Conservation (phyloP, 1,140 invertebrate genomes). For the Cataglyphis hispanica region DNA sequence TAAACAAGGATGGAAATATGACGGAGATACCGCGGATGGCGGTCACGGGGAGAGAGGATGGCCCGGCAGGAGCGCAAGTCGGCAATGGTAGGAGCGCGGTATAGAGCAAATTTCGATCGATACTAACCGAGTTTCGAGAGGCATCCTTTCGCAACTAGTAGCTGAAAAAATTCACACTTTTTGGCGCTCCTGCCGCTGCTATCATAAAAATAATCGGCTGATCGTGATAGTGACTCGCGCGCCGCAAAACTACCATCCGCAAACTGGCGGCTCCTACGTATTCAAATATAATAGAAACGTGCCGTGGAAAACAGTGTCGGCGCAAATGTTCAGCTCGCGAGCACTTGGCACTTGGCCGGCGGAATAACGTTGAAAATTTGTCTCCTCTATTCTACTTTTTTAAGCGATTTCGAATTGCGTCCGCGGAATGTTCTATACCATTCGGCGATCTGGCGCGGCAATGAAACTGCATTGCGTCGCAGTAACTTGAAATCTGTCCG, state of each 20-base stretch:
- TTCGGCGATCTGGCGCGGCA: conserved; percentile 29
- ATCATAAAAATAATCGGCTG: conserved; percentile 65
- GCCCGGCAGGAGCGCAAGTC: conserved; percentile 49
- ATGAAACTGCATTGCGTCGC: conserved; percentile 18
- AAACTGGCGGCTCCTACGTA: conserved; percentile 36
- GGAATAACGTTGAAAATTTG: conserved; percentile 51
- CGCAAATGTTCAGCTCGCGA: conserved; percentile 38
- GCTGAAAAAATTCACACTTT: conserved; percentile 62
- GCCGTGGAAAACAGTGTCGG: conserved; percentile 4
- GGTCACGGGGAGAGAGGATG: conserved; percentile 3
- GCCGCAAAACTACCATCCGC: conserved; percentile 13
- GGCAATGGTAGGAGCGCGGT: conserved; percentile 37
- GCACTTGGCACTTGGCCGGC: conserved; percentile 24
- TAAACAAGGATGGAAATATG: conserved; percentile 74
- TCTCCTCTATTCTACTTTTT: conserved; percentile 33
- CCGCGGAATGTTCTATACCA: conserved; percentile 35
- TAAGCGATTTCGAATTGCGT: conserved; percentile 46
- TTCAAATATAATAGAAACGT: conserved; percentile 52
- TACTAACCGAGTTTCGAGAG: conserved; percentile 63
- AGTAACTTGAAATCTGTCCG: conserved; percentile 54
- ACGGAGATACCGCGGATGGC: conserved; percentile 61
- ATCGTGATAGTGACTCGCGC: conserved; percentile 44
- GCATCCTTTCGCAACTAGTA: not conserved
- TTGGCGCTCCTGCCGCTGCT: conserved; percentile 33
- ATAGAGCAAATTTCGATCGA: conserved; percentile 69